Evolutionary conservation across 2,888 invertebrate genomes (phyloP), one percentile per base, ranked within the genome.

Genomic region (Hirtodrosophila confusa): DNA sequence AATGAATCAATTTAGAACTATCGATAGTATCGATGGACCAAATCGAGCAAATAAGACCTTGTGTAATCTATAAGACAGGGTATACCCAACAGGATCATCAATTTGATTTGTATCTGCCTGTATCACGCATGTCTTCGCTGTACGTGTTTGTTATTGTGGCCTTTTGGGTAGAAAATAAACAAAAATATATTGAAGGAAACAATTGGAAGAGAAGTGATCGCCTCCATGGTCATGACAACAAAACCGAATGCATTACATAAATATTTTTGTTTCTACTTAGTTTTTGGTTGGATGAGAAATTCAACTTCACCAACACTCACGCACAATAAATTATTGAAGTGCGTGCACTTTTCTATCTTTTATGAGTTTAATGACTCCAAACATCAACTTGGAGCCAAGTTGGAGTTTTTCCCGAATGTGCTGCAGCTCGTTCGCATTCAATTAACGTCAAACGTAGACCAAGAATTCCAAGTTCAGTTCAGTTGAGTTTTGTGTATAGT

Each of bases 281-380:
- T 61, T 80, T 64, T 77, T 65, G 61, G 57, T 61, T 49, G 62
- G 57, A 43, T 53, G 37, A 56, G 27, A 27, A 27, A 27, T 53
- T 35, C 35, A 24, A 37, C 37, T 10, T 8, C 36, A 10, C 53
- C 41, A 40, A 29, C 53, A 48, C 49, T 69, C 54, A 65, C 61
- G 82, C 69, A 64, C 79, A 71, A 86, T 85, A 87, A 75, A 82
- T 80, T 87, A 82, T 82, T 75, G 78, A 54, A 85, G 86, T 78
- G 79, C 72, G 58, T 71, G 71, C 61, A 66, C 71, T 85, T 78
- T 78, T 51, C 39, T 49, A 53, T 74, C 56, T 72, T 85, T 87
- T 87, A 82, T 82, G 82, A 70, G 88, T 82, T 85, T 82, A 87
- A 82, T 87, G 82, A 82, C 82, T 83, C 58, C 60, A 47, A 44